Conservation (phyloP, 2,888 invertebrate genomes). For the Lamellibrachia columna region DNA sequence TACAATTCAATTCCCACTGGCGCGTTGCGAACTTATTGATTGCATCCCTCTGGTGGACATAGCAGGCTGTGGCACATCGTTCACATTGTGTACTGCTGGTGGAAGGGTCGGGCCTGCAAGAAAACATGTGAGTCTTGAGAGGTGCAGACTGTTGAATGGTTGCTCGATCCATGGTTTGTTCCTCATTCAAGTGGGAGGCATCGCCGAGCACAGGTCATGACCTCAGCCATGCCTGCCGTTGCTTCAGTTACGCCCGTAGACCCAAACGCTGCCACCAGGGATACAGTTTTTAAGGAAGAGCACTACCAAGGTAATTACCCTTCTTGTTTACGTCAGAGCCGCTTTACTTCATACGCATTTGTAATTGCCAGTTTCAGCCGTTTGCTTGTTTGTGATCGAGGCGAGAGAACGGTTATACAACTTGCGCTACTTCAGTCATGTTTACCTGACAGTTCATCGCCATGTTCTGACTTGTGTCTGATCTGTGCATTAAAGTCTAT, state of each 20-base stretch:
- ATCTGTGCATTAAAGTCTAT: too few species aligned
- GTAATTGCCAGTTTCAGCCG: background rate
- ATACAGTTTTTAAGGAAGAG: background rate
- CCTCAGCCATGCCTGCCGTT: background rate
- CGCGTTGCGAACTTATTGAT: background rate
- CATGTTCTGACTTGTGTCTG: background rate
- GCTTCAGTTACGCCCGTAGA: background rate
- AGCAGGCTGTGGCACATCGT: background rate
- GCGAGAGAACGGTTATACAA: background rate
- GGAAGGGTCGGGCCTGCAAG: background rate
- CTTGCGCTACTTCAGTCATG: background rate
- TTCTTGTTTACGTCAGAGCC: background rate
- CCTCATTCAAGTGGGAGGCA: background rate
- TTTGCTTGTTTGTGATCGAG: background rate
- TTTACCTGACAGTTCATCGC: background rate
- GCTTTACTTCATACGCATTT: background rate
- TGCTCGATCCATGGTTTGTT: background rate
- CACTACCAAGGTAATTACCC: background rate
- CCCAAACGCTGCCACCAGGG: background rate
- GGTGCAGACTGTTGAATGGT: background rate
- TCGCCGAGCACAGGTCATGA: background rate
- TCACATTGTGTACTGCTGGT: background rate
- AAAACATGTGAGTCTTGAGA: background rate
- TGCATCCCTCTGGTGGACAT: background rate
- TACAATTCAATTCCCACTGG: constrained; percentile 16